phyloP scores from a whole-genome alignment of 2,888 invertebrate genomes.

The Microctonus hyperodae region DNA sequence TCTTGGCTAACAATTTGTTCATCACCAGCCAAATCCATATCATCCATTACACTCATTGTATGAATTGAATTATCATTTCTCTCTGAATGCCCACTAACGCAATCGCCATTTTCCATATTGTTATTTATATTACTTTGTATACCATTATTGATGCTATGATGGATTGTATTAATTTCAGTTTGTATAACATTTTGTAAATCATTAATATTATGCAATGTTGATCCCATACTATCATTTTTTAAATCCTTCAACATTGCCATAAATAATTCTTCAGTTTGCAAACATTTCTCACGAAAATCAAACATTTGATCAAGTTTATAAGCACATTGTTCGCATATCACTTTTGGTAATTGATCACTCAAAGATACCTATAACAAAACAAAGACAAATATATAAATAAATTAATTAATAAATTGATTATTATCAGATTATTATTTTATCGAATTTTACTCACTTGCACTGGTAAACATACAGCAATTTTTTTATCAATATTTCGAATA shows the following conservation, averaged over 20 bases:
- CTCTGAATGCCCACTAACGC: conserved; percentile 27
- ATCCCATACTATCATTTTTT: conserved; percentile 48
- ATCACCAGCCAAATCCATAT: conserved; percentile 54
- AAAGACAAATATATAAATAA: neutral
- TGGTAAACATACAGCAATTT: conserved; percentile 68
- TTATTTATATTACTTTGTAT: conserved; percentile 38
- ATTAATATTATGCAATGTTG: conserved; percentile 46
- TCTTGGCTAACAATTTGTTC: conserved; percentile 57
- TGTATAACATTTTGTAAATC: conserved; percentile 49
- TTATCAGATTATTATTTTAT: too few relatives aligned
- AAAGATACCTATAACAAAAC: conserved; percentile 64
- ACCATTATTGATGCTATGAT: conserved; percentile 17
- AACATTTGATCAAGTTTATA: conserved; percentile 68
- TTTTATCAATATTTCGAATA: conserved; percentile 66
- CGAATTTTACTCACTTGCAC: conserved; percentile 63
- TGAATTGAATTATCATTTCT: conserved; percentile 45
- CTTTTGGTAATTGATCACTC: conserved; percentile 68
- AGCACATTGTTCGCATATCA: conserved; percentile 68
- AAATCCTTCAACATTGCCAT: conserved; percentile 60
- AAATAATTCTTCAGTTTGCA: conserved; percentile 66
- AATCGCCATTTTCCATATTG: conserved; percentile 27
- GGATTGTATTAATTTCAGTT: conserved; percentile 39
- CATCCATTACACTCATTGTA: conserved; percentile 56
- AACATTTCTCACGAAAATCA: conserved; percentile 67
- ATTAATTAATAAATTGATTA: too few relatives aligned